phyloP scores from a whole-genome alignment of 2,113 vertebrate species.

The Micronycteris hirsuta region DNA sequence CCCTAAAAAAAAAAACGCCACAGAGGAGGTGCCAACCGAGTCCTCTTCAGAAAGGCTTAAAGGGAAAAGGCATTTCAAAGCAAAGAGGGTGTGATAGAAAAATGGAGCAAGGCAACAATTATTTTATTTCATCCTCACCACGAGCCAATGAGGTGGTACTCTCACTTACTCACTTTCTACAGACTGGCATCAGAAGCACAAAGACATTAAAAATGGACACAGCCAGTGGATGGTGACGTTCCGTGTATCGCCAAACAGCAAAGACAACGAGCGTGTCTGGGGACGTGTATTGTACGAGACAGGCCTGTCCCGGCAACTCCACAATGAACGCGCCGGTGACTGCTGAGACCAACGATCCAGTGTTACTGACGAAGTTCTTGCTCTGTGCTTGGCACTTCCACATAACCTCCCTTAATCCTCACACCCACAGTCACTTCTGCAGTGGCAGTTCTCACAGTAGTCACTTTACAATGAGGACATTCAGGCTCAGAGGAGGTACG shows the following conservation, averaged over 20 bases:
- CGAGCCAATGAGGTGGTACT: not conserved
- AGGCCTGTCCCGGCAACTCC: not conserved
- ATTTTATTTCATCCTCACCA: not conserved
- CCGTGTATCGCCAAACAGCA: not conserved
- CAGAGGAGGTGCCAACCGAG: not conserved
- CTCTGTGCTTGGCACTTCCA: not conserved
- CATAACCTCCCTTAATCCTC: not conserved
- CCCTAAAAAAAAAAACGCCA: not conserved
- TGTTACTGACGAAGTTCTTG: not conserved
- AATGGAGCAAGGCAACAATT: not conserved
- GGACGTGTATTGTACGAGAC: not conserved
- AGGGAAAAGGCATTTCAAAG: not conserved
- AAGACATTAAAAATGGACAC: not conserved
- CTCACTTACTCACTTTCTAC: not conserved
- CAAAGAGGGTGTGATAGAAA: fast-evolving
- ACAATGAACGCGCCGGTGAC: not conserved
- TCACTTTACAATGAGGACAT: not conserved
- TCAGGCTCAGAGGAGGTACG: not conserved
- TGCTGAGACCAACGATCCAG: not conserved
- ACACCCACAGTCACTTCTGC: not conserved
- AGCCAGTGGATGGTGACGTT: not conserved
- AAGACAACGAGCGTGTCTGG: not conserved
- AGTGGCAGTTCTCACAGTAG: not conserved
- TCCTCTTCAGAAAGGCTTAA: not conserved
- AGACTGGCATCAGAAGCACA: not conserved